A percentile compares a stretch with the other conserved stretches of the same genome.
These are phyloP conservation scores for Antitype chi DNA, from an alignment of 2,888 invertebrate species.

Conservation along the genomic window DNA sequence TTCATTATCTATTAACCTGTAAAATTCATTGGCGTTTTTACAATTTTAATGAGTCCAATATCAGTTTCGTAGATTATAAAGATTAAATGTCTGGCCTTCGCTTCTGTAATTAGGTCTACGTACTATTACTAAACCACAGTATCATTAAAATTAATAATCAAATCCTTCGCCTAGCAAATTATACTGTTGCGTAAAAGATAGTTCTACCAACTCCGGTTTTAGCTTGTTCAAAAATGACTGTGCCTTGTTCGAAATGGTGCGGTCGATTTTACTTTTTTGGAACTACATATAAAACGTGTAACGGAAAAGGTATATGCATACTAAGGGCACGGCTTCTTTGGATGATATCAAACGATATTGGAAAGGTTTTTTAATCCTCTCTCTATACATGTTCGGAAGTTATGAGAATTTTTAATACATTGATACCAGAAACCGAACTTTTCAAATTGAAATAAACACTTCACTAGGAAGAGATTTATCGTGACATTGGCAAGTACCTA, in stretches of 20 bases:
- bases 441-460: no score
- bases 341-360: no score
- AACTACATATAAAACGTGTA: no score
- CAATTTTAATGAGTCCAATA: not conserved
- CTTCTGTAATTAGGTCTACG: not conserved
- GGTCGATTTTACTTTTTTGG: not conserved
- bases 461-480: no score
- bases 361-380: no score
- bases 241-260: not conserved
- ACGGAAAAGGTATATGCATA: no score
- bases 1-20: conserved; percentile 89
- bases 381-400: no score
- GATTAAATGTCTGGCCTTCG: conserved; percentile 10
- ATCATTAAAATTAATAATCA: not conserved
- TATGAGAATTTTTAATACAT: no score
- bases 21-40: conserved; percentile 36
- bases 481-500: no score
- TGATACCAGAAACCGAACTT: no score
- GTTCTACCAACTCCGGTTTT: not conserved
- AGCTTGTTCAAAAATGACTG: not conserved
- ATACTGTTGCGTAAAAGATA: not conserved
- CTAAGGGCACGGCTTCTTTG: no score
- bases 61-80: not conserved
- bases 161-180: not conserved
- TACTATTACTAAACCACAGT: not conserved